Conservation (phyloP, 1,140 invertebrate species). For the Latrodectus geometricus region DNA sequence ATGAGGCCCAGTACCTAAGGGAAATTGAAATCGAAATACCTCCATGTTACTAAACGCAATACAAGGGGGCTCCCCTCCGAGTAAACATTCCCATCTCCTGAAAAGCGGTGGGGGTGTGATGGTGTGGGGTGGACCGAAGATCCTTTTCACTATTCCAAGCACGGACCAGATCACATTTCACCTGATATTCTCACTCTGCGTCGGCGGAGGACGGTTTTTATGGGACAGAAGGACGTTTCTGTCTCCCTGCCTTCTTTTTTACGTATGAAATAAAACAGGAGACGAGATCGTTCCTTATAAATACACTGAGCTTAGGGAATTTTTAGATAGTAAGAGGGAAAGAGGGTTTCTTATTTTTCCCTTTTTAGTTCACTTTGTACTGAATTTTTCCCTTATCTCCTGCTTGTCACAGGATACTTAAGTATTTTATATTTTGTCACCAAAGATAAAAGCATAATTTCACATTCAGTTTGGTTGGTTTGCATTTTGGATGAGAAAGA, state of each 20-base stretch:
- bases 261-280: conserved; percentile 20
- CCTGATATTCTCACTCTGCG: conserved; percentile 34
- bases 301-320: conserved; percentile 40
- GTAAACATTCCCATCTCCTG: neutral
- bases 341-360: neutral
- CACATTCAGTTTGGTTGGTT: no score
- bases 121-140: neutral
- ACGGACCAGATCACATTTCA: conserved; percentile 38
- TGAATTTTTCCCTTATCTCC: no score
- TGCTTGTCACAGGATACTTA: no score
- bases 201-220: conserved; percentile 24
- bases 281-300: conserved; percentile 37
- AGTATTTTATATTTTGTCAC: no score
- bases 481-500: no score
- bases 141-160: conserved; percentile 14
- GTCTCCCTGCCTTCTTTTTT: conserved; percentile 6
- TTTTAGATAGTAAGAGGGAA: conserved; percentile 1
- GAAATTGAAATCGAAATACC: conserved; percentile 1
- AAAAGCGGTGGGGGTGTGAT: neutral
- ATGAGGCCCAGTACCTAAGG: neutral
- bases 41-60: conserved; percentile 3
- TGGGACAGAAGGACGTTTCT: conserved; percentile 1
- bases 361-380: neutral
- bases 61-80: neutral
- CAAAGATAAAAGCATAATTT: no score